Conservation (phyloP, 2,797 vertebrate genomes). For the Molossus alvarezi region DNA sequence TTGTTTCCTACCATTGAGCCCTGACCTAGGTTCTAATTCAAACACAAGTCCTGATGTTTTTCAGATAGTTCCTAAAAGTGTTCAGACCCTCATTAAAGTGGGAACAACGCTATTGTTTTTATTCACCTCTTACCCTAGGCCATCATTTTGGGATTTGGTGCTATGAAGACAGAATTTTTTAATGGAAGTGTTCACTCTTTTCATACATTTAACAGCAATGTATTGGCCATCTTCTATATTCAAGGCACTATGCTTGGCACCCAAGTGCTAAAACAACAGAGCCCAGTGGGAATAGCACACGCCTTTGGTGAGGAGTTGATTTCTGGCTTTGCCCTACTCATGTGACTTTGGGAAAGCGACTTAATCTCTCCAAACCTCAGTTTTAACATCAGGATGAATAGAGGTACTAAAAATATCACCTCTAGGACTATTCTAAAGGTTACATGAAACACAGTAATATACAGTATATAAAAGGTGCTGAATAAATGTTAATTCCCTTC, state of each 20-base stretch:
- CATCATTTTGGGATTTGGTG: neutral
- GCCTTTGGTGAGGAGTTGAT: neutral
- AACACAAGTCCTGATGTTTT: neutral
- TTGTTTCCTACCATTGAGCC: neutral
- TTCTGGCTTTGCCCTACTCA: neutral
- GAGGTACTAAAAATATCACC: neutral
- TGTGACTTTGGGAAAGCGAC: neutral
- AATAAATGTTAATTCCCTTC: neutral
- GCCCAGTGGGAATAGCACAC: neutral
- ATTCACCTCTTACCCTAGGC: neutral
- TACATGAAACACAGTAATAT: neutral
- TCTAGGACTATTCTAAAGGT: neutral
- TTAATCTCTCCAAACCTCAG: neutral
- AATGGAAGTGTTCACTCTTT: constrained; percentile 6
- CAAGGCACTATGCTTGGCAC: neutral
- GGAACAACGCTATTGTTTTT: neutral
- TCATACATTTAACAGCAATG: constrained; percentile 8
- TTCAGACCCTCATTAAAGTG: neutral
- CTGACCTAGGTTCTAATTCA: neutral
- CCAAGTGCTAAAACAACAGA: neutral
- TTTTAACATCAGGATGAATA: constrained; percentile 35
- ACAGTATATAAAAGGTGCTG: neutral
- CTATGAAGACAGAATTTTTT: neutral
- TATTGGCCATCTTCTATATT: neutral
- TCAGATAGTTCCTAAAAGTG: neutral